Evolutionary conservation across 2,888 invertebrate genomes (phyloP).

Genomic region (Aphodius granarius): DNA sequence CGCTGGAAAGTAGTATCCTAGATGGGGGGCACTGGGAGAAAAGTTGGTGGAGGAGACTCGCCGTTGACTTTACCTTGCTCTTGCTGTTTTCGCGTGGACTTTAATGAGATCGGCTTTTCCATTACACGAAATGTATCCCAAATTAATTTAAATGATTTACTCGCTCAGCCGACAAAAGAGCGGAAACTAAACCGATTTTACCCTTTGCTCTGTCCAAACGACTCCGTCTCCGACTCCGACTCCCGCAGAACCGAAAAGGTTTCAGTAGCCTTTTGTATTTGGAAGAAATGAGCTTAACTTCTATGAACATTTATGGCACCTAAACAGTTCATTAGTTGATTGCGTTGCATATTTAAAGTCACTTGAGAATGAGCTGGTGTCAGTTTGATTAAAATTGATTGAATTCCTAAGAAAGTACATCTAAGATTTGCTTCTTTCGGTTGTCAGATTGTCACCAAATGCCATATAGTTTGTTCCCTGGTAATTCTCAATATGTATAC

Average conservation of each 20-base stretch:
- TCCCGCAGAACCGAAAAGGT: background rate
- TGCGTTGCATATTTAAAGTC: too few relatives aligned
- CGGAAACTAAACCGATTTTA: background rate
- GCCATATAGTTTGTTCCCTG: too few relatives aligned
- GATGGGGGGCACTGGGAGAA: background rate
- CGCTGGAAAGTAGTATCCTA: background rate
- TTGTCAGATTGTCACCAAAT: too few relatives aligned
- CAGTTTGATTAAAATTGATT: too few relatives aligned
- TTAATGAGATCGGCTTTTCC: slow-evolving; percentile 14
- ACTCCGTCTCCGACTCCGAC: background rate
- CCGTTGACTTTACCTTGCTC: background rate
- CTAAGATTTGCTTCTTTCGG: too few relatives aligned
- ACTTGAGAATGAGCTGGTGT: too few relatives aligned
- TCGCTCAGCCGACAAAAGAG: background rate
- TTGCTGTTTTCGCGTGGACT: slow-evolving; percentile 5
- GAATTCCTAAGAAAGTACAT: too few relatives aligned
- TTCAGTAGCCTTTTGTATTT: background rate
- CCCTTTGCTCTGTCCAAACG: background rate
- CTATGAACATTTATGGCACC: too few relatives aligned
- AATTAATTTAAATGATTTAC: background rate
- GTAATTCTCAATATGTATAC: too few relatives aligned
- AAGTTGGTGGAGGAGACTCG: background rate
- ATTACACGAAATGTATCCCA: background rate
- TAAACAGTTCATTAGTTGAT: too few relatives aligned
- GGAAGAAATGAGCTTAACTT: too few relatives aligned